Base-by-base conservation (phyloP, 2,888 invertebrate species). In the Leptodirus hochenwartii region DNA sequence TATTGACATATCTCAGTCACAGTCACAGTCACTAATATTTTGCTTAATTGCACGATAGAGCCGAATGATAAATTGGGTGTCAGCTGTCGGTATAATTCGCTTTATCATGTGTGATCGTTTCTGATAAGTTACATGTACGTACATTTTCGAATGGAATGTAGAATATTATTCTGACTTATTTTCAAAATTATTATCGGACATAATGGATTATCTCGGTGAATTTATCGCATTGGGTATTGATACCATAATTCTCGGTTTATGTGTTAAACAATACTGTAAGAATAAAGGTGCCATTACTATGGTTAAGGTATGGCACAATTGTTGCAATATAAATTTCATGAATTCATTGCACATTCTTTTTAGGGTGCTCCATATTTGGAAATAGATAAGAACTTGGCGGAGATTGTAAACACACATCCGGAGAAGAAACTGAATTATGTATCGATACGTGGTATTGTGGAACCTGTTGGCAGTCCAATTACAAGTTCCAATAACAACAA, bases 171-270 rank as follows among this genome's bases (percentile, higher is more conserved):
- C n/a, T n/a, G n/a, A n/a, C n/a, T n/a, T n/a, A n/a, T n/a, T n/a
- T n/a, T n/a, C n/a, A n/a, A n/a, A n/a, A n/a, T n/a, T n/a, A n/a
- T n/a, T n/a, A n/a, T n/a, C n/a, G n/a, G n/a, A n/a, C n/a, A n/a
- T n/a, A 39, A 80, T 80, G 80, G 81, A 82, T 49, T 76, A 76
- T 53, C 49, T 81, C 35, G 73, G 75, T 15, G 81, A 82, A 61
- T 62, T 70, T 26, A 59, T 82, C 38, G 68, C 75, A 13, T 56
- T 82, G 28, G 76, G 79, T 16, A 62, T 82, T 30, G 81, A 82
- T 50, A 62, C 76, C 14, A 49, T 82, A 16, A 70, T 82, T 43
- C 62, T 82, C 36, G 74, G 72, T 1, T 60, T 76, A 33, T 81
- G 80, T 48, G 56, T 77, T 20, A 73, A 67, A 46, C 73, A 79